Base-by-base conservation (phyloP, 2,888 invertebrate species). In the Lymantria monacha region DNA sequence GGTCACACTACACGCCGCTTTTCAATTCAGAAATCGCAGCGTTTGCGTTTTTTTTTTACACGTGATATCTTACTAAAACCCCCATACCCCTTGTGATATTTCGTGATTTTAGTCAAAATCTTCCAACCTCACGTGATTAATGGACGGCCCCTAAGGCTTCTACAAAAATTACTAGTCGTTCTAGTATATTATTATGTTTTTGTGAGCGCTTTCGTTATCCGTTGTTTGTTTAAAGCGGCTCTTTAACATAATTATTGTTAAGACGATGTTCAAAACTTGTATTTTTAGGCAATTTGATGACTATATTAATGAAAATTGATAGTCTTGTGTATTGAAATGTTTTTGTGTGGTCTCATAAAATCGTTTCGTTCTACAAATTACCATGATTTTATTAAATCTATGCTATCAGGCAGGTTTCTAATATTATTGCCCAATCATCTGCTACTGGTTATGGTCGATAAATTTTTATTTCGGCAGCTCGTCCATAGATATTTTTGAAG, bases 111-210 rank as follows among this genome's bases (percentile, higher is more conserved):
- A n/a, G n/a, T n/a, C n/a, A n/a, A n/a, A n/a, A n/a, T n/a, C n/a
- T n/a, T n/a, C n/a, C n/a, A n/a, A n/a, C n/a, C n/a, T n/a, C n/a
- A n/a, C n/a, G n/a, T n/a, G n/a, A n/a, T n/a, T n/a, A n/a, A n/a
- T n/a, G n/a, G n/a, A n/a, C n/a, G n/a, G n/a, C n/a, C n/a, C n/a
- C n/a, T n/a, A n/a, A n/a, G 79, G 80, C 77, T 81, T 79, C 79
- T 70, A 79, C 63, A 69, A 70, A 80, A 75, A 80, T 80, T 74
- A 79, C 70, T 57, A 76, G 79, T 76, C 76, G 76, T 74, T 73
- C 66, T 51, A 63, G 70, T 67, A 63, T 78, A 77, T 75, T 70
- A 83, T 84, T 83, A 81, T 64, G 57, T 72, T 77, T 81, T 79
- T 75, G 72, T 74, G 59, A 54, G 62, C 67, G 57, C 64, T 63